A percentile compares a stretch with the other conserved stretches of the same genome.
Evolutionary conservation across 2,888 invertebrate genomes (phyloP).

Genomic region (Homarus gammarus): DNA sequence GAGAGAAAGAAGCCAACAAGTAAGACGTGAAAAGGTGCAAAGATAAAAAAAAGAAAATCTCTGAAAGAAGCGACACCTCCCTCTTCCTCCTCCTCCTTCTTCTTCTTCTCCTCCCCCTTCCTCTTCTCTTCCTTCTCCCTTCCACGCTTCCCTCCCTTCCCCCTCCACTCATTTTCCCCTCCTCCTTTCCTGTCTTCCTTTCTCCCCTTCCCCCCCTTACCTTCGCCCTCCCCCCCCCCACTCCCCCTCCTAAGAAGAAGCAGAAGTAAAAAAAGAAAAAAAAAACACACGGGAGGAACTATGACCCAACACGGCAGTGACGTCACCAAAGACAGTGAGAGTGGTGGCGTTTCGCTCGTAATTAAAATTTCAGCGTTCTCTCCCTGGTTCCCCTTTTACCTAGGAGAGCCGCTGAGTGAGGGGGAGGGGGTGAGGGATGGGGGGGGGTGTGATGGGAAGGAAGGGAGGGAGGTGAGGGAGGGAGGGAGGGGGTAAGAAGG

Average conservation of each 20-base stretch:
- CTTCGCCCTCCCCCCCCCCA: neutral
- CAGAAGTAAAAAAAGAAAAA: neutral
- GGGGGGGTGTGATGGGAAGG: constrained; percentile 25
- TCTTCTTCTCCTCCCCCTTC: too few relatives aligned
- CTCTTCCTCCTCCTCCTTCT: too few relatives aligned
- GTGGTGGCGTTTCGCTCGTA: constrained; percentile 36
- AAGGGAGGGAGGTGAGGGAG: constrained; percentile 3
- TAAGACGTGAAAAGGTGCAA: too few relatives aligned
- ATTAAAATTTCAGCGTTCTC: constrained; percentile 46
- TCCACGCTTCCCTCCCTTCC: neutral
- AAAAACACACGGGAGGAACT: neutral
- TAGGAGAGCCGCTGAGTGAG: constrained; percentile 33
- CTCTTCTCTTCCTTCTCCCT: too few relatives aligned
- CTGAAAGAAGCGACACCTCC: neutral
- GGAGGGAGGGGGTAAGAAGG: constrained; percentile 17
- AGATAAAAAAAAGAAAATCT: too few relatives aligned
- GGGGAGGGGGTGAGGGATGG: constrained; percentile 12
- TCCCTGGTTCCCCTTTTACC: constrained; percentile 7
- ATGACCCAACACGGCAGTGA: constrained; percentile 1
- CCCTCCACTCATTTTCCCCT: neutral
- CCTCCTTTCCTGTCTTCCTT: neutral
- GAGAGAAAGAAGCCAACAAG: too few relatives aligned
- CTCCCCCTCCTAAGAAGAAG: neutral
- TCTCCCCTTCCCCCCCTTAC: neutral
- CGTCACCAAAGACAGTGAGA: constrained; percentile 33